Conservation (phyloP, 1,140 invertebrate species). For the Helicoverpa armigera region DNA sequence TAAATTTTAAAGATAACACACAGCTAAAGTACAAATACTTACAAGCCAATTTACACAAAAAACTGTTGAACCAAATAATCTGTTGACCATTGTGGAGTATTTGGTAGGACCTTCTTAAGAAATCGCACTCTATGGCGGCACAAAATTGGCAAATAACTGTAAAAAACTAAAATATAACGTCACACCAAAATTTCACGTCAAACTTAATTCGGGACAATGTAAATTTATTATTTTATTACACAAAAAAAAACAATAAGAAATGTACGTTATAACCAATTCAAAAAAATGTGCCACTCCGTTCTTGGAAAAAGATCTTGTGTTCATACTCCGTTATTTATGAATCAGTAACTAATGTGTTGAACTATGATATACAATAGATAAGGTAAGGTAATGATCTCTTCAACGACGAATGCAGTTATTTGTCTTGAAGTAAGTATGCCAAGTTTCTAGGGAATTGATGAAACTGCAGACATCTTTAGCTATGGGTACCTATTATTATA, state of each 20-base stretch:
- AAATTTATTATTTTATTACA: neutral
- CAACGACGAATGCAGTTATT: too few species aligned
- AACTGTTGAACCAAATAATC: too few species aligned
- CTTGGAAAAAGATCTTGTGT: conserved; percentile 28
- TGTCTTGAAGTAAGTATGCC: too few species aligned
- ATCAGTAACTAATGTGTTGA: neutral
- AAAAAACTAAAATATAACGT: neutral
- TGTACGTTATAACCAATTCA: conserved; percentile 6
- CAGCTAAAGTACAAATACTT: too few species aligned
- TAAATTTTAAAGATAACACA: too few species aligned
- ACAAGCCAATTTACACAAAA: too few species aligned
- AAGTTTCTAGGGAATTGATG: too few species aligned
- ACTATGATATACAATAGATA: conserved; percentile 1
- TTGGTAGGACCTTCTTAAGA: too few species aligned
- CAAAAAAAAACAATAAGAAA: conserved; percentile 4
- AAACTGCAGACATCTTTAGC: too few species aligned
- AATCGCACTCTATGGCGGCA: too few species aligned
- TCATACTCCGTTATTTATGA: conserved; percentile 24
- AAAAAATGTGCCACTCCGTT: neutral
- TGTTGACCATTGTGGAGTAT: too few species aligned
- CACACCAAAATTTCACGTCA: neutral
- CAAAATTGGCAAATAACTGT: neutral
- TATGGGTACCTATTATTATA: too few species aligned
- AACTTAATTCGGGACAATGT: neutral
- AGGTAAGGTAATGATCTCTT: neutral